Conservation (phyloP, 2,113 vertebrate species). For the Orcinus orca region DNA sequence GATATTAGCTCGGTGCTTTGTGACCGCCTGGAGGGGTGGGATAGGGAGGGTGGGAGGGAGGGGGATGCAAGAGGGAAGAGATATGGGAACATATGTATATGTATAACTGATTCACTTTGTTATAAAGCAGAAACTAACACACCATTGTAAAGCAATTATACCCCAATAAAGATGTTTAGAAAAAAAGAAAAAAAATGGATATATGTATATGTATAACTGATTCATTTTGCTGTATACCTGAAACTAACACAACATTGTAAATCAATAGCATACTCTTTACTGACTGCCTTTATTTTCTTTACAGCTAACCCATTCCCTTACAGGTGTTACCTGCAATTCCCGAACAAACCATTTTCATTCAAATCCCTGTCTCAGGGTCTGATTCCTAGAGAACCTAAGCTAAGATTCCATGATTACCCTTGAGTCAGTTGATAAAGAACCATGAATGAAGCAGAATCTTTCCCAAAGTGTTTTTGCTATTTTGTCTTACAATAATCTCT, state of each 20-base stretch:
- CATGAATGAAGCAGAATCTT: neutral
- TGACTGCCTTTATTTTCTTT: constrained; percentile 12
- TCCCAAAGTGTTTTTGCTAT: constrained; percentile 3
- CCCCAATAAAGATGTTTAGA: no score
- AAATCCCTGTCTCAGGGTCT: neutral
- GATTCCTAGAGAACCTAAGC: neutral
- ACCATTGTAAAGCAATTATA: no score
- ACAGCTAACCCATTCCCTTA: neutral
- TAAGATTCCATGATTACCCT: neutral
- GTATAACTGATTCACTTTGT: no score
- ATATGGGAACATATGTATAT: no score
- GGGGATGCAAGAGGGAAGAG: no score
- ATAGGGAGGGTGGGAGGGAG: no score
- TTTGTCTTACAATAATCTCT: constrained; percentile 3
- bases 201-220: neutral
- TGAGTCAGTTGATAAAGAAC: neutral
- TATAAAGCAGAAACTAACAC: no score
- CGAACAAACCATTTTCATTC: neutral
- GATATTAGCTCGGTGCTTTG: no score
- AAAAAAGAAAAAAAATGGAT: neutral
- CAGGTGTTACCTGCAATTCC: neutral
- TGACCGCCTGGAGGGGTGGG: no score
- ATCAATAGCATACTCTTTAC: neutral
- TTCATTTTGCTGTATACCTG: neutral
- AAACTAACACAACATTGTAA: neutral